Percentiles rank a stretch among this genome's conserved stretches.
These are phyloP conservation scores for Candoia aspera DNA, from an alignment of 2,113 vertebrate genomes.

Conservation along the genomic window DNA sequence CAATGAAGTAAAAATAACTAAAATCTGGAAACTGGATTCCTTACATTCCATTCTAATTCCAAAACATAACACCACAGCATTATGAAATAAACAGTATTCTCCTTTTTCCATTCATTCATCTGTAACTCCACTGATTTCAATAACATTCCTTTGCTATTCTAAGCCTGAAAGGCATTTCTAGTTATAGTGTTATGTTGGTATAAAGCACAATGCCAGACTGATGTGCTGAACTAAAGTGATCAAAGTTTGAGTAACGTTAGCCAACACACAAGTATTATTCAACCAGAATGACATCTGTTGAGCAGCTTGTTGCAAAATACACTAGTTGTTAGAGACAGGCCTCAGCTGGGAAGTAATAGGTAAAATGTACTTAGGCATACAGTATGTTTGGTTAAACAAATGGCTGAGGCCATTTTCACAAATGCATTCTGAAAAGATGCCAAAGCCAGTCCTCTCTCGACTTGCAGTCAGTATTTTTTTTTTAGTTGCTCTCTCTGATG, in stretches of 20 bases:
- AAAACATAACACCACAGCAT: slow-evolving; percentile 83
- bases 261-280: slow-evolving; percentile 86
- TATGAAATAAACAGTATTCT: slow-evolving; percentile 98
- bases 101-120: slow-evolving; percentile 88
- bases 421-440: slow-evolving; percentile 67
- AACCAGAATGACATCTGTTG: slow-evolving; percentile 83
- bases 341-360: slow-evolving; percentile 74
- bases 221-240: slow-evolving; percentile 93
- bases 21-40: slow-evolving; percentile 78
- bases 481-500: slow-evolving; percentile 47
- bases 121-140: slow-evolving; percentile 89
- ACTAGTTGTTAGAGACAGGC: slow-evolving; percentile 82
- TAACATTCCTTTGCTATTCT: slow-evolving; percentile 91
- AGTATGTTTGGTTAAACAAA: slow-evolving; percentile 73
- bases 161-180: slow-evolving; percentile 85
- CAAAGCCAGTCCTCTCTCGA: slow-evolving; percentile 57
- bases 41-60: slow-evolving; percentile 89
- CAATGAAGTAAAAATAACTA: slow-evolving; percentile 68
- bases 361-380: slow-evolving; percentile 70
- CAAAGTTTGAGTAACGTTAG: slow-evolving; percentile 89
- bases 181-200: slow-evolving; percentile 88
- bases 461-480: slow-evolving; percentile 46
- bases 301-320: slow-evolving; percentile 89
- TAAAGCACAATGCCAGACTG: slow-evolving; percentile 96
- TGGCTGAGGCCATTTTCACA: slow-evolving; percentile 68